Conservation (phyloP, 1,140 invertebrate genomes). For the Macrocentrus cingulum region DNA sequence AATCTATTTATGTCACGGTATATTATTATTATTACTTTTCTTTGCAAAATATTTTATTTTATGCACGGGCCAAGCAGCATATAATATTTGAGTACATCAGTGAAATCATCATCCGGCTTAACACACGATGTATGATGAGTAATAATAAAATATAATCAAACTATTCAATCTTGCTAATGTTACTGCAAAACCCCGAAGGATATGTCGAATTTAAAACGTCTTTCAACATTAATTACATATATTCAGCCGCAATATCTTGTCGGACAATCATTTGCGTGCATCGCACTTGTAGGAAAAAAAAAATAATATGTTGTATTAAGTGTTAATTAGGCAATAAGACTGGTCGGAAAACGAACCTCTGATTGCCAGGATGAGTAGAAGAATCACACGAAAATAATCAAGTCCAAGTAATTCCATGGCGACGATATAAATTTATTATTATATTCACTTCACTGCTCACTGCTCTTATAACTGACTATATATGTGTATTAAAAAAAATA, state of each 20-base stretch:
- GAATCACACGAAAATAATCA: background rate
- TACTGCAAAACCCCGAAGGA: no score
- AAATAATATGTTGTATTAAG: background rate
- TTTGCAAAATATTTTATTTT: background rate
- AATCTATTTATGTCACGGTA: background rate
- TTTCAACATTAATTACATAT: background rate
- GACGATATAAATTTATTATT: background rate
- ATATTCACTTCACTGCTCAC: background rate
- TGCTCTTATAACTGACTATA: background rate
- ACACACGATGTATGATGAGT: no score
- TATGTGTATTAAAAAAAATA: no score
- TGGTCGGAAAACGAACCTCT: slow-evolving; percentile 1
- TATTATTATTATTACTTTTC: background rate
- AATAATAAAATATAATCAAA: no score
- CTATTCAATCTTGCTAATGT: no score
- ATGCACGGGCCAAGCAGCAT: background rate
- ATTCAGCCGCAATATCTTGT: background rate
- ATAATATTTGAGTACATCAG: background rate
- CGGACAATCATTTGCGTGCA: background rate
- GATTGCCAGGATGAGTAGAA: background rate
- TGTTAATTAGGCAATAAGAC: background rate
- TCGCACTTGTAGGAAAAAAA: background rate
- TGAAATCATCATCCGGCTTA: slow-evolving; percentile 1
- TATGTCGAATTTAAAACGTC: background rate
- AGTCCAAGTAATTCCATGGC: background rate